Conservation (phyloP, 2,888 invertebrate species). For the Dascillus cervinus region DNA sequence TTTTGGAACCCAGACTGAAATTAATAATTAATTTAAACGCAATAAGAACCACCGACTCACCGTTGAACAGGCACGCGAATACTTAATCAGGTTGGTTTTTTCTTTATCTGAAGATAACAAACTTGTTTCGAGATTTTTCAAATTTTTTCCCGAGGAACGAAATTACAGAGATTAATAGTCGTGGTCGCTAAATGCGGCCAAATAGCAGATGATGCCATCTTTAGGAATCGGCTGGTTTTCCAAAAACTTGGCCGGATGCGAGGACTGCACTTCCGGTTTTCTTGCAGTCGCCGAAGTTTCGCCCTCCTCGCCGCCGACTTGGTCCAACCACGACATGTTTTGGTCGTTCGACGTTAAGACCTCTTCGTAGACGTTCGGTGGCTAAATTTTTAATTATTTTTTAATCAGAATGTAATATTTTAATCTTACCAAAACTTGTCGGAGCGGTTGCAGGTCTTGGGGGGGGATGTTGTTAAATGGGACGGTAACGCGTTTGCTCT, state of each 20-base stretch:
- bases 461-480: constrained; percentile 38
- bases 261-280: constrained; percentile 8
- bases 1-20: no score
- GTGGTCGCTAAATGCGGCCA: constrained; percentile 35
- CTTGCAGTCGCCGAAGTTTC: constrained; percentile 2
- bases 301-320: constrained; percentile 12
- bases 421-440: constrained; percentile 34
- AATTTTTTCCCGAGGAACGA: no score
- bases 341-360: constrained; percentile 32
- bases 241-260: constrained; percentile 27
- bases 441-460: constrained; percentile 31
- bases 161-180: constrained; percentile 12
- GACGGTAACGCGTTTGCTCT: constrained; percentile 37
- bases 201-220: constrained; percentile 34
- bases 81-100: not conserved
- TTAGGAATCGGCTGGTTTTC: constrained; percentile 30
- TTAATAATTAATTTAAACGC: no score
- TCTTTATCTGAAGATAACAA: not conserved
- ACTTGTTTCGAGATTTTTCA: constrained; percentile 1
- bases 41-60: no score
- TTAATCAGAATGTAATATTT: constrained; percentile 1
- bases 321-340: constrained; percentile 31
- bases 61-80: constrained; percentile 1
- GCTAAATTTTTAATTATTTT: no score
- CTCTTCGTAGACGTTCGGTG: constrained; percentile 35